Base-by-base conservation (phyloP, 2,113 vertebrate species). In the Edolisoma coerulescens region DNA sequence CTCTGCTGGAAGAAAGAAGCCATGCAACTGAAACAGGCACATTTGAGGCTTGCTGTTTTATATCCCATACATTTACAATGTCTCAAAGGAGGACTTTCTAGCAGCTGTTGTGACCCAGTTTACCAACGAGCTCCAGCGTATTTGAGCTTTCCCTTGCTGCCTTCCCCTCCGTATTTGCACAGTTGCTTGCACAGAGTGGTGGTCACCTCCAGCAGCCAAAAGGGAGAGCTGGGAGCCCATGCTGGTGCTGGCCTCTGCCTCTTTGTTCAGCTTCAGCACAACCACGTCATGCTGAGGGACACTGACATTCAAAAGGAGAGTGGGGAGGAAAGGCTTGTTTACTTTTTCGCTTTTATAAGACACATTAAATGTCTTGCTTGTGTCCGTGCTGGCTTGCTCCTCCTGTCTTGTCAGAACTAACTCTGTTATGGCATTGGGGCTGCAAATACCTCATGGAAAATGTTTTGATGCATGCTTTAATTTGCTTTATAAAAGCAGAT, bases 401-500 rank as follows among this genome's bases (percentile, higher is more conserved):
- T 70, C 60, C 59, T 74, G 23, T 59, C 49, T 50, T 41, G 63
- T 63, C 61, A 92, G 39, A 59, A 61, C 44, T 53, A 65, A 82
- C 53, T 94, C 67, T 73, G 27, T 37, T 85, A 20, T 39, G 49
- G 41, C 63, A 37, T 19, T 49, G 57, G 33, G 52, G 39, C 74
- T 87, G 47, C 22, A 84, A 76, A 87, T 60, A 80, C 15, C 33
- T 80, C 53, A 60, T 54, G 60, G 63, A 85, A 93, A 91, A 80
- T 44, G 8, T 90, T 93, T 86, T 47, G 79, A 83, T 70, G 57
- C 22, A 22, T 80, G 69, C 20, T 84, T 64, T 87, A 77, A 79
- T 68, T 69, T 79, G 21, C 10, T 91, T 84, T 42, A 17, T 37
- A 85, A 94, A 76, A 80, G 4, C 2, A 9, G 50, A 80, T 20